A percentile compares a stretch with the other conserved stretches of the same genome.
These are phyloP conservation scores for Uloborus diversus DNA, from an alignment of 1,140 invertebrate genomes.

Conservation along the genomic window DNA sequence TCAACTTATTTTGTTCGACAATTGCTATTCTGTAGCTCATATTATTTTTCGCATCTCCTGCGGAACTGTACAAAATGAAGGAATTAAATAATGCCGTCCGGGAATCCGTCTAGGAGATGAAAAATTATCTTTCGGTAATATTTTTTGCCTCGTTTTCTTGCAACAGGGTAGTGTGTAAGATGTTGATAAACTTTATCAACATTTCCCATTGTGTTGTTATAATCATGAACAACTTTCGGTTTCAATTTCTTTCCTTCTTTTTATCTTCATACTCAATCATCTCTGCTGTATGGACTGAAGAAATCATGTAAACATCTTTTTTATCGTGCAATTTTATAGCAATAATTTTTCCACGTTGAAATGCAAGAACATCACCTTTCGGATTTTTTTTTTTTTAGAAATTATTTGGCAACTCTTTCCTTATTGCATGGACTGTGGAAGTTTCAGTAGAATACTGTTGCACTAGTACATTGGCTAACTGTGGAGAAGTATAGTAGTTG, in stretches of 20 bases:
- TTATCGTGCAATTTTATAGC: conserved; percentile 23
- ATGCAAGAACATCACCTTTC: not conserved
- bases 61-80: not conserved
- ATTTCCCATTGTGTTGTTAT: conserved; percentile 7
- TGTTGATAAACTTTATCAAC: conserved; percentile 3
- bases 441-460: not conserved
- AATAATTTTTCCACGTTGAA: not conserved
- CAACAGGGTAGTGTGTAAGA: conserved; percentile 1
- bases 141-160: not conserved
- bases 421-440: not conserved
- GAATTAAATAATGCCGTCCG: not conserved
- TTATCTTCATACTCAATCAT: conserved; percentile 25
- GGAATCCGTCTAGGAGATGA: not conserved
- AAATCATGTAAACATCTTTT: conserved; percentile 14
- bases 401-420: not conserved
- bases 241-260: conserved; percentile 18
- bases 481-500: not conserved
- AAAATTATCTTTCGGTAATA: not conserved
- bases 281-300: conserved; percentile 23
- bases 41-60: not conserved
- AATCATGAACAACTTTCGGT: conserved; percentile 15
- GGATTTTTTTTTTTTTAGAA: conserved; percentile 1
- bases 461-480: not conserved
- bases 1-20: not conserved
- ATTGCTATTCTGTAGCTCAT: not conserved